Base-by-base conservation (phyloP, 2,113 vertebrate species). In the Sinocyclocheilus rhinocerous region DNA sequence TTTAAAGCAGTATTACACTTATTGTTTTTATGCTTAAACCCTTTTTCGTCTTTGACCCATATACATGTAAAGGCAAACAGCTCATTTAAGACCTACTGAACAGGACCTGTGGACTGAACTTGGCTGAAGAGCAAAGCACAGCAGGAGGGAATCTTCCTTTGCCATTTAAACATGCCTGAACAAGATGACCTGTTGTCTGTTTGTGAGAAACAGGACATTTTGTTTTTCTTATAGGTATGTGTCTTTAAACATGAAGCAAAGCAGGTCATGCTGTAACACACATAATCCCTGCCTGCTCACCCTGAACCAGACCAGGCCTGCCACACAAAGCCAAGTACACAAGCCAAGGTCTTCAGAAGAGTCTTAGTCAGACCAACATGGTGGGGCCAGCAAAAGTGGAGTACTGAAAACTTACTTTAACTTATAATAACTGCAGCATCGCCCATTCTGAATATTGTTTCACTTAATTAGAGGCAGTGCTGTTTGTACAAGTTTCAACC, bases 91-190 rank as follows among this genome's bases (percentile, higher is more conserved):
- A 29, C 36, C 63, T 20, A 26, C 76, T 55, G 26, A 45, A 20
- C 42, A 75, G 26, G 29, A 81, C n/a, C 45, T 50, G 20, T 24
- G n/a, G 29, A 26, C 55, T 84, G 50, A 67, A 86, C 59, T 76
- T 82, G 39, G 22, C n/a, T 50, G 6, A 42, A 42, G 76, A 52
- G 69, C 8, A 72, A 26, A 57, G 63, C 45, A 82, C 45, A 82
- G 42, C 45, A 82, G n/a, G 7, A 20, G 16, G 2, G 33, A 42
- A 39, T 42, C 59, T 26, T 22, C 75, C 81, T 20, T 20, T 29
- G 29, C 36, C 20, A 55, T 81, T 45, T 72, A 9, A 50, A 67
- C 81, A 81, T 81, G 76, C 48, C 85, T 81, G 59, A 84, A 76
- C 82, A 70, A 57, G 57, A 75, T 36, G 72, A 55, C 11, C 22